Base-by-base conservation (phyloP, 1,140 invertebrate species). In the Heliconius melpomene region DNA sequence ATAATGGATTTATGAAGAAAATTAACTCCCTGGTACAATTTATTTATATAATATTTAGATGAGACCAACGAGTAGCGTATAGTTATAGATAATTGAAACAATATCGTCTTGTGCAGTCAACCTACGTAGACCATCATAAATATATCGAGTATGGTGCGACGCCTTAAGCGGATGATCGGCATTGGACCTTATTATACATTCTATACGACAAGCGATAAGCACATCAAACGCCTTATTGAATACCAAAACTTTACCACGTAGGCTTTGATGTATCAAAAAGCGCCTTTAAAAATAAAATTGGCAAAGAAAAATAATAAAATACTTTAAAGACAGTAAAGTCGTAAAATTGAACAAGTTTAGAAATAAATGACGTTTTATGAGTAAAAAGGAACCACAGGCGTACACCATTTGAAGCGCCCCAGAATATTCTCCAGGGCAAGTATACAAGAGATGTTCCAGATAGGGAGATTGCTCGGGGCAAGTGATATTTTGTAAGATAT, bases 151-250 rank as follows among this genome's bases (percentile, higher is more conserved):
- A 82, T 82, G 80, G 77, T 54, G 36, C 32, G 80, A 54, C 23
- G 38, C 80, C 80, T 57, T 73, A 82, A 72, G 66, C 77, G 80
- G 80, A 78, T 76, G 77, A 78, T 75, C 80, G 77, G 40, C 76
- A 70, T 77, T 80, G 73, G 66, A 75, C 38, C 73, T 72, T 32
- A 74, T 83, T 83, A 78, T 57, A 76, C 78, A 82, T 83, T 83
- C 82, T 38, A 38, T 26, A 71, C 76, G 36, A 29, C 72, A 71
- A 36, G 20, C 76, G 82, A 83, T 80, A 75, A 75, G 60, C 79
- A 75, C 78, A 77, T 74, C 78, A 74, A 38, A 71, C 75, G 75
- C 79, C 79, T 77, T 80, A 36, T 80, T 80, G 79, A 80, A 80
- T 80, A 80, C 75, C 75, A 66, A 80, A 60, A 46, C 60, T 38